Evolutionary conservation across 2,113 vertebrate genomes (phyloP), one percentile per base, ranked within the genome.

Genomic region (Rallus limicola): DNA sequence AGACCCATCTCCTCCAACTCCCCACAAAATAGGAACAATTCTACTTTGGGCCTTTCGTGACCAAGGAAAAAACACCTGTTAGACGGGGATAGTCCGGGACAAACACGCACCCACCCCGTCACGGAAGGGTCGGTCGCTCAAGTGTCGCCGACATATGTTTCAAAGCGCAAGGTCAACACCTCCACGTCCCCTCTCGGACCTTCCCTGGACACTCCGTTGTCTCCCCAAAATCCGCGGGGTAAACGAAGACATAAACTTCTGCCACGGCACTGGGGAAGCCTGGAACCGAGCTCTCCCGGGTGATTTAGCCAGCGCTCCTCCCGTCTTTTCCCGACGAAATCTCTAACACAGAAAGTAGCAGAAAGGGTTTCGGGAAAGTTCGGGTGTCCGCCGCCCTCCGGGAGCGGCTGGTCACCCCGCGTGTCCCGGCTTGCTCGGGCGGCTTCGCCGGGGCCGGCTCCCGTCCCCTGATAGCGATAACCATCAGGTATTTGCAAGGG

Each of bases 401-500:
- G 50, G 16, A 64, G 60, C 62, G 21, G 46, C 34, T n/a, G 24
- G 20, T 33, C 0, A 25, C 26, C 69, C 17, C 34, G 64, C 93
- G 7, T 65, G 94, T 89, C 46, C 38, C 29, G 16, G 48, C 87
- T 81, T 82, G 91, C 34, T 67, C 16, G 33, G 44, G 38, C 58
- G 70, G 58, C 86, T 90, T 53, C 50, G 26, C 52, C 55, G 29
- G 17, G 82, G 13, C 34, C 10, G 65, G 44, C 36, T 92, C 71
- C 71, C 13, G 63, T 65, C 59, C 82, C 29, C 82, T 7, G 38
- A 44, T 7, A 72, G 59, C 44, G 85, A 85, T 85, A 89, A 87
- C 34, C 84, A 82, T 89, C 93, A 68, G 62, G 67, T 69, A 91
- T 95, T 70, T 79, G 88, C 53, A 48, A 95, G 71, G 38, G 77